phyloP scores from a whole-genome alignment of 1,140 invertebrate species.

The Hyposmocoma kahamanoa region DNA sequence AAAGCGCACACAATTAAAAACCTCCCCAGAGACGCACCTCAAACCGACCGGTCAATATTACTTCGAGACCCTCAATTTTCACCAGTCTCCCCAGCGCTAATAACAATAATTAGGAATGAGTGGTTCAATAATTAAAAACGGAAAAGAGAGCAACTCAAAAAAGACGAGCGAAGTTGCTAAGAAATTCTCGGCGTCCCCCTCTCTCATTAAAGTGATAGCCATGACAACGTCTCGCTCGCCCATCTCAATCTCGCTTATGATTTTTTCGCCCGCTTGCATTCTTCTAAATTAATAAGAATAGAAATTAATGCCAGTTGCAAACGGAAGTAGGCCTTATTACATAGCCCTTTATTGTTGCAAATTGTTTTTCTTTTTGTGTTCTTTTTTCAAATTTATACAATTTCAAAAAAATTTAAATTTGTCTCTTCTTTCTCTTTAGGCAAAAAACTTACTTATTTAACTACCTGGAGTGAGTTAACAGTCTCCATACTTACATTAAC shows the following conservation, averaged over 20 bases:
- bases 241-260: conserved; percentile 52
- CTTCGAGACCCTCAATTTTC: conserved; percentile 68
- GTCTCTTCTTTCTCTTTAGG: no score
- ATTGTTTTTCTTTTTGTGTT: no score
- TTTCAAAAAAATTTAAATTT: neutral
- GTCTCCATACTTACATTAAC: no score
- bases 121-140: conserved; percentile 77
- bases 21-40: conserved; percentile 55
- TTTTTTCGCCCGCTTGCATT: conserved; percentile 30
- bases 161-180: conserved; percentile 45
- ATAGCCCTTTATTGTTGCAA: conserved; percentile 2
- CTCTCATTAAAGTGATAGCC: conserved; percentile 11
- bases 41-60: conserved; percentile 66
- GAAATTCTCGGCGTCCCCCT: conserved; percentile 35
- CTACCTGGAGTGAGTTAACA: no score
- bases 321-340: conserved; percentile 7
- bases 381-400: neutral
- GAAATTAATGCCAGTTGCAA: conserved; percentile 37
- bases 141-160: conserved; percentile 68
- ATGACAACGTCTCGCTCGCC: conserved; percentile 22
- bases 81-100: conserved; percentile 69
- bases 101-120: conserved; percentile 76
- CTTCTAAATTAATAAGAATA: conserved; percentile 61
- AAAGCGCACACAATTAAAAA: conserved; percentile 69
- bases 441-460: no score